Conservation (phyloP, 2,888 invertebrate genomes). For the Troides helena region DNA sequence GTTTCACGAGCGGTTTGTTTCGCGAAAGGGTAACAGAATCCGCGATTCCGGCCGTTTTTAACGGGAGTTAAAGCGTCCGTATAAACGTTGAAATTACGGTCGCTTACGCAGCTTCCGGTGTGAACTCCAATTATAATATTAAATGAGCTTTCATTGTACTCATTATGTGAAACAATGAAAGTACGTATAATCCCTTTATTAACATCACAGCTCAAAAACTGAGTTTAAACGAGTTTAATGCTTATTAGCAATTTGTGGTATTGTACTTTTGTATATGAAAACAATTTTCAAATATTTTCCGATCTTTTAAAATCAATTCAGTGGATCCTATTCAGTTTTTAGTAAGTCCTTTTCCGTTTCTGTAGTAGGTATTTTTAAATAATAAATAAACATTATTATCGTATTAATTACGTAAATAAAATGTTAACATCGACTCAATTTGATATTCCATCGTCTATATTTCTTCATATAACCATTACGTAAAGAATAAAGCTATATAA, state of each 20-base stretch:
- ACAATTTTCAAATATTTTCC: too few relatives aligned
- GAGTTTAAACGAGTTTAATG: too few relatives aligned
- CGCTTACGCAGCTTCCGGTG: not conserved
- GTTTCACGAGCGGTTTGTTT: not conserved
- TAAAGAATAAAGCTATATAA: conserved; percentile 1
- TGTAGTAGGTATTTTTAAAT: too few relatives aligned
- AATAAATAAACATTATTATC: too few relatives aligned
- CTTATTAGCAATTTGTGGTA: too few relatives aligned
- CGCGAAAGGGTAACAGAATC: not conserved
- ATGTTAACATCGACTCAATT: not conserved
- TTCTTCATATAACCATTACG: not conserved
- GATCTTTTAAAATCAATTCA: too few relatives aligned
- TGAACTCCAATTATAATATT: conserved; percentile 4
- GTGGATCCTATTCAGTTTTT: too few relatives aligned
- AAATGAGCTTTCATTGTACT: not conserved
- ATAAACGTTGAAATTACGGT: not conserved
- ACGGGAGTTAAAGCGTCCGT: not conserved
- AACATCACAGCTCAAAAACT: too few relatives aligned
- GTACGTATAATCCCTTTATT: too few relatives aligned
- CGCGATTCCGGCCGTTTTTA: not conserved
- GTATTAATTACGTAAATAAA: not conserved
- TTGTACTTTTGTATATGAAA: too few relatives aligned
- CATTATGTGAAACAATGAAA: not conserved
- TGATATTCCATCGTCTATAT: not conserved
- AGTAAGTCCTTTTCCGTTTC: too few relatives aligned